These are phyloP conservation scores for Apus apus DNA, from an alignment of 2,113 vertebrate species.

Conservation along the genomic window DNA sequence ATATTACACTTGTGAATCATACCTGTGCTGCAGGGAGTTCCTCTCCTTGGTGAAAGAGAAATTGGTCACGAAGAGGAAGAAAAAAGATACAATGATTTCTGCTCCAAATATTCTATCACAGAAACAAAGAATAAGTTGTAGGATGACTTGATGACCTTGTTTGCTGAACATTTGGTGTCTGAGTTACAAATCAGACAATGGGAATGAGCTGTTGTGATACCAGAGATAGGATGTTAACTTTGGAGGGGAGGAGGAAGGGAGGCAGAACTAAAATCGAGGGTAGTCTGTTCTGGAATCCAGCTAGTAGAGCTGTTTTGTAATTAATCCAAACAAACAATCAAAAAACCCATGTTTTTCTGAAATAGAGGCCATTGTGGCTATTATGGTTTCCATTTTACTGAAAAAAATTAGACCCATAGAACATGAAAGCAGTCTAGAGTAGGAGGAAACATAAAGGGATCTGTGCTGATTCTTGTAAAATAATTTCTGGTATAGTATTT, in stretches of 20 bases:
- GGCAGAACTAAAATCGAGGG: neutral
- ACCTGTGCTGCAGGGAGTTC: neutral
- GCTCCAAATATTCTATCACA: neutral
- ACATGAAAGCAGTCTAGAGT: neutral
- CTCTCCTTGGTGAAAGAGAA: conserved; percentile 38
- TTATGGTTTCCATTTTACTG: neutral
- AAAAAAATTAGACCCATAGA: rapidly evolving
- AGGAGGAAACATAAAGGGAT: neutral
- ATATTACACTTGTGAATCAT: neutral
- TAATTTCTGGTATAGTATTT: neutral
- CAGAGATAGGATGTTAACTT: neutral
- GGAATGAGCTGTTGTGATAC: neutral
- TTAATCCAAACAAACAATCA: neutral
- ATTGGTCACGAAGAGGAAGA: neutral
- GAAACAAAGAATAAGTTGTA: neutral
- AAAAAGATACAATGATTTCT: neutral
- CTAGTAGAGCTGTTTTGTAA: neutral
- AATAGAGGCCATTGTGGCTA: neutral
- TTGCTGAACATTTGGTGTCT: neutral
- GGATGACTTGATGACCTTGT: neutral
- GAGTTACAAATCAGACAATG: neutral
- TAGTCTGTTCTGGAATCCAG: neutral
- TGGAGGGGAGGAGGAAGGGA: too few species aligned
- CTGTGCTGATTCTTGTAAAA: neutral
- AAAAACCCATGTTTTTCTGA: neutral